Base-by-base conservation (phyloP, 2,113 vertebrate genomes). In the Carettochelys insculpta region DNA sequence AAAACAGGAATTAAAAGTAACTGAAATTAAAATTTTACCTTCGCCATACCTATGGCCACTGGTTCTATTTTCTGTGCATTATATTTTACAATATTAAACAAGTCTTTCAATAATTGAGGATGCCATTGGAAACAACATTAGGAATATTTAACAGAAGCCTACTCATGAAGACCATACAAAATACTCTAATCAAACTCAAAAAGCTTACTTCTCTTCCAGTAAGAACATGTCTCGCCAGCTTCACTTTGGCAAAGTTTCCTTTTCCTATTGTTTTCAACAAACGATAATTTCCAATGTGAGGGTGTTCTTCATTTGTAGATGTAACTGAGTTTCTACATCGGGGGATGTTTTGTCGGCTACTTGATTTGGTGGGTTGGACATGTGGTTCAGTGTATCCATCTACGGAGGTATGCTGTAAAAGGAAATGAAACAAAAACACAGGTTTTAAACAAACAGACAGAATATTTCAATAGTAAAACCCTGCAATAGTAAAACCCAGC, bases 221-320 rank as follows among this genome's bases (percentile, higher is more conserved):
- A 58, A 99, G 98, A 81, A 99, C 98, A 79, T 99, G 99, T 82
- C 99, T 98, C 41, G 99, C 99, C 96, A 99, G 96, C 91, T 99
- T 99, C 92, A 99, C 99, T 97, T 99, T 99, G 96, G 99, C 99
- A 87, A 99, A 99, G 96, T 99, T 99, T 87, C 99, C 99, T 96
- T 99, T 99, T 91, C 99, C 99, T 94, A 99, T 99, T 90, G 99
- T 99, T 97, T 99, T 99, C 81, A 99, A 98, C 92, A 99, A 98
- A 90, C 99, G 98, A 65, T 99, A 99, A 95, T 99, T 99, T 91
- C 99, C 99, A 86, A 99, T 98, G 90, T 99, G 99, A 85, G 99
- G 98, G 84, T 99, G 99, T 88, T 99, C 98, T 58, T 99, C 98
- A 5, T 98, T 96, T 31, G 98, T 97, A 56, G 98, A 99, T 0